These are phyloP conservation scores for Eustalomyia histrio DNA, from an alignment of 2,888 invertebrate species.

Conservation along the genomic window DNA sequence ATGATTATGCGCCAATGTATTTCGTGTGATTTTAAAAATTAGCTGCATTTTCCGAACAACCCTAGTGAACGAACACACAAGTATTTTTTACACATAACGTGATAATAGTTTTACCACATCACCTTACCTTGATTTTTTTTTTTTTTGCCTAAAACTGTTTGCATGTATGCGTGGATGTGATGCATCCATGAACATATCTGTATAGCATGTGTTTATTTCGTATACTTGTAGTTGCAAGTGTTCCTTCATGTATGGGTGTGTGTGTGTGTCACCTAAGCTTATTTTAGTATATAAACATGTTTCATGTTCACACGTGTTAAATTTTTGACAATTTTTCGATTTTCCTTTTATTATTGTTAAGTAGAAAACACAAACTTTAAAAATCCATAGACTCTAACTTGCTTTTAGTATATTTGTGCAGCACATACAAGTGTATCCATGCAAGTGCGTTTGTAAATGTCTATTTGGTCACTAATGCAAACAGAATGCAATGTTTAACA, in stretches of 20 bases:
- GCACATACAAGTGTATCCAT: no score
- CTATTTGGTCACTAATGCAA: no score
- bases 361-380: not conserved
- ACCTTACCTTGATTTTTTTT: conserved; percentile 53
- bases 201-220: no score
- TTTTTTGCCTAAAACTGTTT: conserved; percentile 45
- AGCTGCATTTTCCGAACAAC: not conserved
- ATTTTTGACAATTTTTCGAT: conserved; percentile 22
- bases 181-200: no score
- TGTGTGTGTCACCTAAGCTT: not conserved
- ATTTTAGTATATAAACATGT: conserved; percentile 31
- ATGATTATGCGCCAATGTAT: no score
- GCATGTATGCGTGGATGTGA: not conserved
- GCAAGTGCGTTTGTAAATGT: no score
- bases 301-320: conserved; percentile 40
- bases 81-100: conserved; percentile 47
- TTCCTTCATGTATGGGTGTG: not conserved
- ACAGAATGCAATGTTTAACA: no score
- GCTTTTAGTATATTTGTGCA: no score
- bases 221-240: no score
- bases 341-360: not conserved
- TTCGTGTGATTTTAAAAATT: not conserved
- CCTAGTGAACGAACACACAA: not conserved
- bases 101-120: conserved; percentile 49
- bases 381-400: not conserved